Evolutionary conservation across 2,888 invertebrate species (phyloP), one percentile per base, ranked within the genome.

Genomic region (Tetheella fluctuosa): DNA sequence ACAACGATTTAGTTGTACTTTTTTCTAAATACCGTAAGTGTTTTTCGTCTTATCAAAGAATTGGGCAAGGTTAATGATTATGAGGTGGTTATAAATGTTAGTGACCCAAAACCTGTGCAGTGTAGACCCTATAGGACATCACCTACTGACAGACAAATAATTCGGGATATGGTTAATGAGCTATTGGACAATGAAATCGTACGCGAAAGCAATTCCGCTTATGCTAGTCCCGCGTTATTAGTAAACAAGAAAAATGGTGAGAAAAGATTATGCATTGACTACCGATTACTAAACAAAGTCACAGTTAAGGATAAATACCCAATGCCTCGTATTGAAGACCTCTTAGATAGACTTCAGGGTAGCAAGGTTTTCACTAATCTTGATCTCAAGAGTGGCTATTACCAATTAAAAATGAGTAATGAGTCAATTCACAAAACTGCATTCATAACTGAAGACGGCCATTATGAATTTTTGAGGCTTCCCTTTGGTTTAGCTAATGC

Each of bases 301-400:
- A 85, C 81, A 0, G 69, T 79, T 4, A 73, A 76, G 1, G 78
- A 81, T 56, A 62, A 73, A 23, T 78, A 75, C 59, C 57, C 57
- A 4, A 62, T 59, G 60, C 58, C 60, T 42, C n/a, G n/a, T n/a
- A n/a, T n/a, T n/a, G n/a, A n/a, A n/a, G n/a, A n/a, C n/a, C n/a
- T n/a, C n/a, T n/a, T 53, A 53, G 20, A 48, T 13, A 54, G 58
- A 12, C 54, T 54, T 28, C 53, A 54, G 57, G 20, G 64, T 59
- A 59, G 2, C 59, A 62, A 28, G 59, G 60, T 6, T 23, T 64
- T 8, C 59, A 54, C 5, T 59, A 59, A n/a, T 57, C 59, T 13
- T 57, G 59, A 1, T 63, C 62, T 42, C 60, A 62, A 55, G 54
- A 58, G n/a, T 48, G 60, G 55, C 60, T 65, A 60, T 53, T 60